Evolutionary conservation across 2,113 vertebrate genomes (phyloP), one percentile per base, ranked within the genome.

Genomic region (Epinephelus cyanopodus): DNA sequence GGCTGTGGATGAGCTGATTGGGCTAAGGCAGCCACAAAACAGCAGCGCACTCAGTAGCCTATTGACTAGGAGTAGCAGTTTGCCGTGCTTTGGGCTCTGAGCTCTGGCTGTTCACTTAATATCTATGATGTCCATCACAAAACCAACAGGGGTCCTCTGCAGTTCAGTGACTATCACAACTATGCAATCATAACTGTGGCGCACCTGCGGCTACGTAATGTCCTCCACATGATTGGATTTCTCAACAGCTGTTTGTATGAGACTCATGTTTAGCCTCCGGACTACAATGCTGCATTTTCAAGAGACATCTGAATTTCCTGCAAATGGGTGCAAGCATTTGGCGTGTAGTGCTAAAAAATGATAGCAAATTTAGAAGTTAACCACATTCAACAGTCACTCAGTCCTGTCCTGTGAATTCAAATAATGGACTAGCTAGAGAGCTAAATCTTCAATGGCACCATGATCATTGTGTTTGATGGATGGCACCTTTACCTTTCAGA

Each of bases 1-100:
- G 67, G 25, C 63, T 33, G 19, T 50, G 73, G 69, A 77, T 42
- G 42, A 75, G 71, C 68, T 77, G 63, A 77, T 77, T 52, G 66
- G 42, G 57, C 45, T 56, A 12, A 74, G 74, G 67, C 8, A 70
- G 19, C 11, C 6, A 6, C 18, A 47, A 62, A 79, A 63, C 48
- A 67, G 62, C 60, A 50, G 27, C 29, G 69, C 29, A 42, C 53
- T 66, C 65, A 39, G 52, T 21, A 48, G 82, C 76, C 82, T 39
- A 47, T 64, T 60, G 58, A 81, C 37, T 65, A 2, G 19, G 75
- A 71, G 82, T 27, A 37, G 48, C 7, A 48, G 3, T 70, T 48
- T 78, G 64, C 74, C 65, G 17, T 65, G 39, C 17, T 42, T 61
- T 52, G 62, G 73, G 47, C 19, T 60, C 2, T 33, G 18, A n/a